Conservation (phyloP, 2,113 vertebrate species). For the Capreolus pygargus region DNA sequence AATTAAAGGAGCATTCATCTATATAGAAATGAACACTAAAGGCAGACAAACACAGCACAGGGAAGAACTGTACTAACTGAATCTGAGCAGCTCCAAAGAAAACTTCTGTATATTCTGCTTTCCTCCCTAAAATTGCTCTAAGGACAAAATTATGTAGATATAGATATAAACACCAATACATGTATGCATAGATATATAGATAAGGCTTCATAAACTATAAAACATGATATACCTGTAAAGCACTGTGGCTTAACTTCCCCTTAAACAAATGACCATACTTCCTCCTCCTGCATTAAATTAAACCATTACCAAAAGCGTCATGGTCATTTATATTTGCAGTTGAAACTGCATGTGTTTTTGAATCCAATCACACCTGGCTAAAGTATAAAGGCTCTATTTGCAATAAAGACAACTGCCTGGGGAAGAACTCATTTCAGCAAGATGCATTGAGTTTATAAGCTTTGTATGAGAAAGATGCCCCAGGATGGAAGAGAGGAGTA, state of each 20-base stretch:
- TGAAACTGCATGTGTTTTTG: background rate
- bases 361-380: background rate
- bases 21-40: background rate
- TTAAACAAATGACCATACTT: background rate
- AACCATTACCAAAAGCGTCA: background rate
- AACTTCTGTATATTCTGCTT: too few relatives aligned
- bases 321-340: background rate
- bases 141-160: background rate
- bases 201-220: background rate
- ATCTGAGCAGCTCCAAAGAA: background rate
- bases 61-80: background rate
- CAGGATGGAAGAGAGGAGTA: background rate
- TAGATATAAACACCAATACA: background rate
- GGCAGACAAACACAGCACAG: background rate
- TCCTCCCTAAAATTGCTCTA: background rate
- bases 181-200: background rate
- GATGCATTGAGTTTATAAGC: background rate
- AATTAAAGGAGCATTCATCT: background rate
- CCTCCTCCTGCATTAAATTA: background rate
- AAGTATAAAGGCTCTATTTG: background rate
- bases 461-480: background rate
- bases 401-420: too few relatives aligned
- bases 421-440: background rate
- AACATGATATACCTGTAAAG: background rate
- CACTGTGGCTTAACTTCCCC: background rate